Evolutionary conservation across 2,113 vertebrate species (phyloP), one percentile per base, ranked within the genome.

Genomic region (Dinomys branickii): DNA sequence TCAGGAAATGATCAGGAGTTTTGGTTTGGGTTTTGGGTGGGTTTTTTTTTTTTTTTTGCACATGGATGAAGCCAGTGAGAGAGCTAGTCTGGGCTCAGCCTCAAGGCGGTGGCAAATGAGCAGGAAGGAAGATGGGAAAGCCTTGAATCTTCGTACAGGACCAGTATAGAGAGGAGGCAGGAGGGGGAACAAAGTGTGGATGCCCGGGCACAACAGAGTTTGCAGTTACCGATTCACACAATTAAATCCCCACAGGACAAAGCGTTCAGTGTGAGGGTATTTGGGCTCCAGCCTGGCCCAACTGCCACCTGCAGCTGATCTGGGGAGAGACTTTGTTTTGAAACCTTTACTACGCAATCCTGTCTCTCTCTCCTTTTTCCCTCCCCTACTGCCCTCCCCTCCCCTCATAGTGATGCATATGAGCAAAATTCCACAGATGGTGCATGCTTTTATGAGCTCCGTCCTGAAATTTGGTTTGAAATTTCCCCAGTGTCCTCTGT

Each of bases 381-480:
- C 54, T 90, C 86, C 56, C 80, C 59, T 14, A 1, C 63, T 35
- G 30, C 41, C 41, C 59, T 50, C 47, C 58, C 73, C 22, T 88
- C 84, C 56, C 54, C 67, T 92, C 93, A 67, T 26, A 95, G 85
- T 81, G 88, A 96, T 96, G 90, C 86, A 95, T 94, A 67, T 69
- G 86, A 97, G 92, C 88, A 88, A 80, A 94, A 97, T 85, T 83
- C 44, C 44, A 19, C 86, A 65, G 95, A 96, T 98, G 94, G 95
- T 89, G 94, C 95, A 94, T 94, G 96, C 96, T 95, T 97, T 93
- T 96, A 96, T 0, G 0, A 98, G 80, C 97, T 97, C 97, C 75
- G 86, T 92, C 98, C 97, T 97, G 94, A 97, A 97, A 97, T 97
- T 98, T 96, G 97, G 97, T 97, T 95, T 97, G 97, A 95, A 96